Base-by-base conservation (phyloP, 2,797 vertebrate genomes). In the Adelosebastes latens region DNA sequence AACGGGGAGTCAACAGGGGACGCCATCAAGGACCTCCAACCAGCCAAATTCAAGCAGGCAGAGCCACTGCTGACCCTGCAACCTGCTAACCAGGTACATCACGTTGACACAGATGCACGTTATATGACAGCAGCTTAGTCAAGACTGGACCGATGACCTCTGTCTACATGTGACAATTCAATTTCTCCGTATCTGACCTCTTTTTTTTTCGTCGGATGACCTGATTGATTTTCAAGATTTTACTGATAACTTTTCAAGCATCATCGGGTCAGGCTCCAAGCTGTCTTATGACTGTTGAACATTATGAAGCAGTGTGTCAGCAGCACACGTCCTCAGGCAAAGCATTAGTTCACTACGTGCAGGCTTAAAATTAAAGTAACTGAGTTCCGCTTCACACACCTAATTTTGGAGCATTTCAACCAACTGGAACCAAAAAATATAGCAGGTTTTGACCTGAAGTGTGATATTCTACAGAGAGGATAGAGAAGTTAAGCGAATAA, bases 71-170 rank as follows among this genome's bases (percentile, higher is more conserved):
- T 79, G 80, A 82, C 80, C 1, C 90, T 55, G 3, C 93, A 92
- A 60, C 93, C 95, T 49, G 70, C 87, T 46, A 93, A 79, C 84
- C 95, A 96, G 94, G 95, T 96, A 75, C 36, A 20, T 16, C 1
- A 8, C 10, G 6, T 11, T 13, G 39, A 60, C n/a, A 18, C 14
- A 16, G 27, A 34, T n/a, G 5, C 25, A 34, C 36, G 27, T 46
- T 39, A 20, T 8, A 24, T 7, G 18, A 55, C 20, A 36, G 20
- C 20, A 22, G 16, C 8, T 10, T 11, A 25, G 60, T 34, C 12
- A 18, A 31, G 29, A 27, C 20, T 11, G 20, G 46, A 55, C 32
- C 14, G 14, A 39, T 36, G n/a, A 46, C 24, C 18, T 53, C 12
- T 9, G 53, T 32, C 10, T 3, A 56, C 14, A 22, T 75, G 39